phyloP scores from a whole-genome alignment of 2,888 invertebrate genomes.

The Andricus curvator region DNA sequence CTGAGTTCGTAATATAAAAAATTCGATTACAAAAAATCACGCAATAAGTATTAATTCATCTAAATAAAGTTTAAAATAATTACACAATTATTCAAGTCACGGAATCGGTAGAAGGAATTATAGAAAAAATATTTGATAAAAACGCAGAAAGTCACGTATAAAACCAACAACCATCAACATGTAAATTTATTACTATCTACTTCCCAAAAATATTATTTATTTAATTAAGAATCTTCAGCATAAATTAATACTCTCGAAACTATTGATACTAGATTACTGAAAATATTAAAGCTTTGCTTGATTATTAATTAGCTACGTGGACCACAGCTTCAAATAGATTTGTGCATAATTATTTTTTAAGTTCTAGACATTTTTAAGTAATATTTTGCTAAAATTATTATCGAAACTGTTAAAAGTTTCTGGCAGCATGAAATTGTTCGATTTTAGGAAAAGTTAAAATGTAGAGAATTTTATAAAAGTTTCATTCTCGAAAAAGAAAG shows the following conservation, averaged over 20 bases:
- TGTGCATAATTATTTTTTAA: background rate
- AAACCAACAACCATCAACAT: constrained; percentile 1
- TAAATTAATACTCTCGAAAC: background rate
- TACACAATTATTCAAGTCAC: constrained; percentile 20
- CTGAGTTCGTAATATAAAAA: background rate
- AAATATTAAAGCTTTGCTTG: constrained; percentile 37
- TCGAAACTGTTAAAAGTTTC: background rate
- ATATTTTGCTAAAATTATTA: background rate
- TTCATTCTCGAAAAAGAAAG: background rate
- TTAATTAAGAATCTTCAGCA: background rate
- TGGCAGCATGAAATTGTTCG: background rate
- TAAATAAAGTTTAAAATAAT: constrained; percentile 6
- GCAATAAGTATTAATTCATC: background rate
- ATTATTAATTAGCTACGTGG: constrained; percentile 17
- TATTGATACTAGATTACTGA: background rate
- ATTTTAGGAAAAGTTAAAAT: background rate
- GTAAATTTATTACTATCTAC: constrained; percentile 36
- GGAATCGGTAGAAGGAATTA: constrained; percentile 16
- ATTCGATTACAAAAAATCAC: constrained; percentile 29
- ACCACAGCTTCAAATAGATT: constrained; percentile 4
- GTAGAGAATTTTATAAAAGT: background rate
- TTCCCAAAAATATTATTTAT: constrained; percentile 21
- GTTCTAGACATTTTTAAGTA: background rate
- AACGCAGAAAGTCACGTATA: background rate
- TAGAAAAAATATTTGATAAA: constrained; percentile 15